Conservation (phyloP, 2,797 vertebrate species). For the Mus spretus region DNA sequence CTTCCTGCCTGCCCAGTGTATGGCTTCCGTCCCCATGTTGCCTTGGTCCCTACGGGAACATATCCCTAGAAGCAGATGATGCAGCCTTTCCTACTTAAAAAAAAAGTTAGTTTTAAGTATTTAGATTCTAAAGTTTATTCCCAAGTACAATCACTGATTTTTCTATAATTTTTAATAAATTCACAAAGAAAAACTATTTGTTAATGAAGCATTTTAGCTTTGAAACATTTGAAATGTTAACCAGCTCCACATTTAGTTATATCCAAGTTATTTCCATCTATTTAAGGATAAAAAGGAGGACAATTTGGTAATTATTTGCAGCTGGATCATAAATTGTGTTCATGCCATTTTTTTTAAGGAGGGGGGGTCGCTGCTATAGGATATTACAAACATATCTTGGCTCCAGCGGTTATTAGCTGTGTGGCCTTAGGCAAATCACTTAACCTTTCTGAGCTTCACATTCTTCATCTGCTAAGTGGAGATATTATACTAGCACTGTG, state of each 20-base stretch:
- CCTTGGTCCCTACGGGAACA: not conserved
- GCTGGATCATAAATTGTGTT: constrained; percentile 71
- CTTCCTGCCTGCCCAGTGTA: not conserved
- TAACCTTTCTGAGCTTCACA: constrained; percentile 57
- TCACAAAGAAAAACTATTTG: constrained; percentile 53
- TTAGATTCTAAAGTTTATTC: constrained; percentile 56
- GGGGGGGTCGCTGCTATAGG: constrained; percentile 5
- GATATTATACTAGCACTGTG: constrained; percentile 42
- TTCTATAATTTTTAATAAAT: constrained; percentile 57
- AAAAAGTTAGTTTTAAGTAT: constrained; percentile 63
- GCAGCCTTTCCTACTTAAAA: not conserved
- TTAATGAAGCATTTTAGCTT: constrained; percentile 62
- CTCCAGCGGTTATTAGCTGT: constrained; percentile 46
- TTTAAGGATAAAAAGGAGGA: constrained; percentile 68
- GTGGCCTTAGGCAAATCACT: constrained; percentile 66
- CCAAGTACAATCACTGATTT: constrained; percentile 26
- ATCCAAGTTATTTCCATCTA: constrained; percentile 58
- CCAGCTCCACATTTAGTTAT: constrained; percentile 73
- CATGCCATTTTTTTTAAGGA: constrained; percentile 41
- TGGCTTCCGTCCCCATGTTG: not conserved
- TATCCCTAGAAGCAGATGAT: not conserved
- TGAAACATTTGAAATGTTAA: constrained; percentile 57
- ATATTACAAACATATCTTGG: constrained; percentile 64
- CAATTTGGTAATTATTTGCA: constrained; percentile 78
- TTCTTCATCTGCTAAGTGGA: constrained; percentile 51